Base-by-base conservation (phyloP, 2,888 invertebrate species). In the Oegoconia quadripuncta region DNA sequence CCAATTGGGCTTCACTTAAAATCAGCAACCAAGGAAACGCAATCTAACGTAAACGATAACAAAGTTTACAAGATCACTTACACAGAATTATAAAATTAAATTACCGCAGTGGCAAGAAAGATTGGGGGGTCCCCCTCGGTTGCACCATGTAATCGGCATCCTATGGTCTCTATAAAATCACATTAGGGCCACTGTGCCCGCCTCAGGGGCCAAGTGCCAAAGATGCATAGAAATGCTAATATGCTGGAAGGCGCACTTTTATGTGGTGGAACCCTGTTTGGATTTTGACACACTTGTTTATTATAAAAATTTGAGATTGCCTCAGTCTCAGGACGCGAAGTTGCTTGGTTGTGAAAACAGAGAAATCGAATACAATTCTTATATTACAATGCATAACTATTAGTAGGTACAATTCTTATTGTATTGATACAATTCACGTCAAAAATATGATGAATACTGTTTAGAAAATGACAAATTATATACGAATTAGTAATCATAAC, bases 131-230 rank as follows among this genome's bases (percentile, higher is more conserved):
- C 20, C 12, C 18, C 14, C 16, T 38, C 32, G 41, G 14, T 16
- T 16, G 23, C 23, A 52, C 55, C 61, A 53, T 69, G 67, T 72
- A 73, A 73, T 72, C 71, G 73, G 55, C 63, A 70, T 72, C 64
- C 69, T 69, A 72, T 71, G 81, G 80, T 72, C 76, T 75, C 77
- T 69, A 81, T 78, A 79, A 82, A 84, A 83, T 83, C 81, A 83
- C 78, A 81, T 82, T 80, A 83, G 72, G 69, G 67, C 59, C 67
- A 63, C 68, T 66, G 73, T 67, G 68, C 50, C 49, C 73, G 75
- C 77, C 74, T 66, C 61, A 61, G 71, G 79, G 72, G 52, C 63
- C 46, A 50, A 59, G 59, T 62, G 61, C 37, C 33, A 6, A 11
- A 11, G 1, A 4, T 32, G 20, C 55, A 40, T 7, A 23, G 54